Conservation (phyloP, 2,797 vertebrate genomes). For the Distichodus sexfasciatus region DNA sequence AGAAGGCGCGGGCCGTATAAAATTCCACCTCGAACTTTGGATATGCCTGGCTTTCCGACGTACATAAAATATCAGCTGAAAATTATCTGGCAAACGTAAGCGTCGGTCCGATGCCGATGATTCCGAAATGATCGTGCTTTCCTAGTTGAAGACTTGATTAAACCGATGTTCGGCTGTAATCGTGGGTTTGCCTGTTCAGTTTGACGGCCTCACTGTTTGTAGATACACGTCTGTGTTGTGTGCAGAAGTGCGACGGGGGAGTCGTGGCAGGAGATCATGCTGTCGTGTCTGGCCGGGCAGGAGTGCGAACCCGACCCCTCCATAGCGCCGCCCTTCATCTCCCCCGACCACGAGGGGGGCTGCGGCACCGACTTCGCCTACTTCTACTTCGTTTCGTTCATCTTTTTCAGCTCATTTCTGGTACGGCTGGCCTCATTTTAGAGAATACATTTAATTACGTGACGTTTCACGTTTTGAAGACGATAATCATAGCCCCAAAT, state of each 20-base stretch:
- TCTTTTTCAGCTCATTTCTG: slow-evolving; percentile 99
- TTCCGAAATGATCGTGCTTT: no score
- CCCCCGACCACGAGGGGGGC: slow-evolving; percentile 84
- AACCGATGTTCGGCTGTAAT: no score
- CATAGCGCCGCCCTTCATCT: slow-evolving; percentile 73
- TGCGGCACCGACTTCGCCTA: slow-evolving; percentile 96
- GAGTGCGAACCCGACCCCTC: slow-evolving; percentile 85
- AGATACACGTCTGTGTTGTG: slow-evolving; percentile 10
- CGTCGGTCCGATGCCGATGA: no score
- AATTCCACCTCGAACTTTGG: no score
- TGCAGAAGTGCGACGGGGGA: slow-evolving; percentile 95
- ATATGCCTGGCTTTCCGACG: no score
- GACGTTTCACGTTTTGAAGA: no score
- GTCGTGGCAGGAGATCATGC: slow-evolving; percentile 99
- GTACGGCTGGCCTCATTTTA: slow-evolving; percentile 66
- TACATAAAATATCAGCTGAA: no score
- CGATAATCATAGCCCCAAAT: no score
- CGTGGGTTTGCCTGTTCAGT: background rate
- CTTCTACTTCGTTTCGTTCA: slow-evolving; percentile 98
- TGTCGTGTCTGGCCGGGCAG: slow-evolving; percentile 90
- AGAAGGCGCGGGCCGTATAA: no score
- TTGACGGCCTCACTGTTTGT: background rate
- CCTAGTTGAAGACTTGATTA: no score
- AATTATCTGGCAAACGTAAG: no score
- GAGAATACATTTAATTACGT: background rate